Conservation (phyloP, 2,113 vertebrate species). For the Piaya cayana region DNA sequence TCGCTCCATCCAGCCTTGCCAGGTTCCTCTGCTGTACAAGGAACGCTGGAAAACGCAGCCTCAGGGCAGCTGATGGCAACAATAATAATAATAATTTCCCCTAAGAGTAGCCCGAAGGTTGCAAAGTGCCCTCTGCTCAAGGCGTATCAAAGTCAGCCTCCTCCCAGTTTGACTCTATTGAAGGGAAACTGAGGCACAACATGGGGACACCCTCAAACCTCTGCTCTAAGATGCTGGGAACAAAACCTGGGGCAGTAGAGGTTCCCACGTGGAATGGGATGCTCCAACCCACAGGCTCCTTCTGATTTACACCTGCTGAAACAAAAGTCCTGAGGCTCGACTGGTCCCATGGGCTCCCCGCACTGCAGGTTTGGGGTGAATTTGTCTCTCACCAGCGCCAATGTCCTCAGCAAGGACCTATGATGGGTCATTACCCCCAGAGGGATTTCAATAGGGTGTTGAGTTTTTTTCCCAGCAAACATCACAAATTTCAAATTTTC, state of each 20-base stretch:
- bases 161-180: background rate
- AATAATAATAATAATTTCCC: too few species aligned
- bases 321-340: background rate
- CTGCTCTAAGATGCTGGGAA: background rate
- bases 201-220: too few species aligned
- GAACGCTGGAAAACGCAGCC: background rate
- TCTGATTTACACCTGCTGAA: background rate
- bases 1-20: background rate
- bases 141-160: background rate
- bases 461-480: background rate
- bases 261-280: fast-evolving
- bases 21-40: background rate
- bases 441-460: fast-evolving
- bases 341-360: fast-evolving
- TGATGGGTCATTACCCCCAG: fast-evolving
- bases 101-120: background rate
- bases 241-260: fast-evolving
- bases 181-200: background rate
- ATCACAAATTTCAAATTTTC: background rate
- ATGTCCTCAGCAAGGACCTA: fast-evolving
- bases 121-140: background rate
- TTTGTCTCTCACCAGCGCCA: background rate
- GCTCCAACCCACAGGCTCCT: background rate
- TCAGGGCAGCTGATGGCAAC: fast-evolving
- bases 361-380: fast-evolving